Percentiles rank a stretch among this genome's conserved stretches.
These are phyloP conservation scores for Bimastos eiseni DNA, from an alignment of 2,888 invertebrate species.

Conservation along the genomic window DNA sequence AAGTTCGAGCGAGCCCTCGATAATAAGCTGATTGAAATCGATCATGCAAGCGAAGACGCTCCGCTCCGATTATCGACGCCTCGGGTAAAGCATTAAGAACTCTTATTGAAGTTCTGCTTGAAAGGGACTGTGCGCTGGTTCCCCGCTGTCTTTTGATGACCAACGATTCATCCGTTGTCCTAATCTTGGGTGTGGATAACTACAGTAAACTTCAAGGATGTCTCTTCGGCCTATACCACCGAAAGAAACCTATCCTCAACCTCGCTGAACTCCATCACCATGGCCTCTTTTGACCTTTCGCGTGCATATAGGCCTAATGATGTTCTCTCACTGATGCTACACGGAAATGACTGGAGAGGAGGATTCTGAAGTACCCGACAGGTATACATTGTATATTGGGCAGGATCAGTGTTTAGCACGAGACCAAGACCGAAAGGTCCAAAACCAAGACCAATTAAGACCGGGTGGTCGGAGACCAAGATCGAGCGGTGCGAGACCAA, in stretches of 20 bases:
- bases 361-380: background rate
- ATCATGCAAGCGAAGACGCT: conserved; percentile 23
- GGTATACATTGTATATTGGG: too few species aligned
- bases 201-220: background rate
- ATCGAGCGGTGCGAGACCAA: too few species aligned
- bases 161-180: conserved; percentile 30
- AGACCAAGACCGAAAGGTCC: too few species aligned
- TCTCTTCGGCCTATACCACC: conserved; percentile 20
- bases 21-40: conserved; percentile 25
- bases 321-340: conserved; percentile 21
- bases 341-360: conserved; percentile 17
- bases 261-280: background rate
- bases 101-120: background rate
- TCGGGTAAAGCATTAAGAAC: conserved; percentile 14
- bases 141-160: conserved; percentile 21
- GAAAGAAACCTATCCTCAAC: conserved; percentile 2
- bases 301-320: conserved; percentile 17
- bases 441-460: too few species aligned
- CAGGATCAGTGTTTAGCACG: too few species aligned
- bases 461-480: too few species aligned
- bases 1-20: background rate
- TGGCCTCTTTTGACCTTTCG: conserved; percentile 21
- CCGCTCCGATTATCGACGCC: conserved; percentile 24
- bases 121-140: background rate
- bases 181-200: conserved; percentile 24